Evolutionary conservation across 2,113 vertebrate species (phyloP).

Genomic region (Stegostoma tigrinum): DNA sequence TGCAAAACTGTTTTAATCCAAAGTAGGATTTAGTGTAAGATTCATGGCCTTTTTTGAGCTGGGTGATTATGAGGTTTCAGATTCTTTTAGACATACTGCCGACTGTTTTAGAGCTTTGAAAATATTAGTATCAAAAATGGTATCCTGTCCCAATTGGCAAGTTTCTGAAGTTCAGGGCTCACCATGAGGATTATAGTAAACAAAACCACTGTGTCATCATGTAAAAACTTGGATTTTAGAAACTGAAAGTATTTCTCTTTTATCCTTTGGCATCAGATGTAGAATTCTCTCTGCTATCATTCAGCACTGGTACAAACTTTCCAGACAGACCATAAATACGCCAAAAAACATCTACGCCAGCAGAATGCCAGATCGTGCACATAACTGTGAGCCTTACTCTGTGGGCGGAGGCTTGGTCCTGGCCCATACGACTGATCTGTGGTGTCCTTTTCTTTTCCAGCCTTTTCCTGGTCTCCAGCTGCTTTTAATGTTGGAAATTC

Average conservation of each 20-base stretch:
- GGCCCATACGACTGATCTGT: constrained; percentile 99
- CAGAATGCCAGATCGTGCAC: neutral
- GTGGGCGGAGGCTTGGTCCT: constrained; percentile 99
- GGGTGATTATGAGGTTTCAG: neutral
- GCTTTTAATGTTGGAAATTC: constrained; percentile 99
- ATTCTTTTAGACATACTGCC: neutral
- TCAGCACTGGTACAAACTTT: neutral
- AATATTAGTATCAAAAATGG: neutral
- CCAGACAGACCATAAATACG: neutral
- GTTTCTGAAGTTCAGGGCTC: neutral
- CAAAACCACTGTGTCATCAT: neutral
- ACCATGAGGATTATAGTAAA: neutral
- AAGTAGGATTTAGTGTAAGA: neutral
- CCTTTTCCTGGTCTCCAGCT: constrained; percentile 99
- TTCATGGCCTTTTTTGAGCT: neutral
- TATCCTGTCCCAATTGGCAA: neutral
- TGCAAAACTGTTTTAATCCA: neutral
- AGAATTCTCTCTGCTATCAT: neutral
- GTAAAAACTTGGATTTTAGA: neutral
- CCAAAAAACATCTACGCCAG: neutral
- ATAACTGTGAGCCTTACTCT: constrained; percentile 67
- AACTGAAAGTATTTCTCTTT: neutral
- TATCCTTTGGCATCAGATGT: neutral
- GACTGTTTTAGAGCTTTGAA: neutral
- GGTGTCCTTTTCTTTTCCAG: constrained; percentile 98